Evolutionary conservation across 2,797 vertebrate species (phyloP).

Genomic region (Carcharodon carcharias): DNA sequence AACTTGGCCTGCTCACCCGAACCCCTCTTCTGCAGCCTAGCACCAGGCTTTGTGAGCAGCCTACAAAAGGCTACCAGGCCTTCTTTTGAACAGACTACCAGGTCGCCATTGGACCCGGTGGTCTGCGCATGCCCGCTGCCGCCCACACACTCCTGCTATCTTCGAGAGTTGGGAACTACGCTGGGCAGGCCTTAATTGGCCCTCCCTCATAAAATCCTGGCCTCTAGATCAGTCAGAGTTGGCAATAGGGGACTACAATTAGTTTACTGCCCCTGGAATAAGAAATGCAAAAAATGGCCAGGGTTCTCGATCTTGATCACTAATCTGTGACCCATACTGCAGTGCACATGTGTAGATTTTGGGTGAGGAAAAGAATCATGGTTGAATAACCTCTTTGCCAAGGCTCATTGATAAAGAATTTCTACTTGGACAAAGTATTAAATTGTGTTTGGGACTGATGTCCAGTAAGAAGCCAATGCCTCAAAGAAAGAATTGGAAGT

Average conservation of each 20-base stretch:
- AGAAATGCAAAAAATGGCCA: not conserved
- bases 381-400: not conserved
- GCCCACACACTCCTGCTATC: too few relatives aligned
- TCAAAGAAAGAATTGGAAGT: not conserved
- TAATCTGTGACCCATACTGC: not conserved
- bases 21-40: too few relatives aligned
- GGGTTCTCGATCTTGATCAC: not conserved
- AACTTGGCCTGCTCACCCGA: too few relatives aligned
- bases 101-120: too few relatives aligned
- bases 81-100: too few relatives aligned
- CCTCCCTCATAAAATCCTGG: too few relatives aligned
- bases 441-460: not conserved
- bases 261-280: not conserved
- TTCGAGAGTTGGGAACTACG: too few relatives aligned
- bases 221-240: not conserved
- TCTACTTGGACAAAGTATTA: not conserved
- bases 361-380: not conserved
- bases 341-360: not conserved
- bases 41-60: too few relatives aligned
- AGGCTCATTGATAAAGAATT: not conserved
- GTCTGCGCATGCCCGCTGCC: too few relatives aligned
- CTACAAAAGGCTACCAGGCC: too few relatives aligned
- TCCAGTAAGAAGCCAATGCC: not conserved
- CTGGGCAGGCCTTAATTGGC: too few relatives aligned
- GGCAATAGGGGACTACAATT: not conserved